Evolutionary conservation across 2,113 vertebrate species (phyloP), one percentile per base, ranked within the genome.

Genomic region (Cyanistes caeruleus): DNA sequence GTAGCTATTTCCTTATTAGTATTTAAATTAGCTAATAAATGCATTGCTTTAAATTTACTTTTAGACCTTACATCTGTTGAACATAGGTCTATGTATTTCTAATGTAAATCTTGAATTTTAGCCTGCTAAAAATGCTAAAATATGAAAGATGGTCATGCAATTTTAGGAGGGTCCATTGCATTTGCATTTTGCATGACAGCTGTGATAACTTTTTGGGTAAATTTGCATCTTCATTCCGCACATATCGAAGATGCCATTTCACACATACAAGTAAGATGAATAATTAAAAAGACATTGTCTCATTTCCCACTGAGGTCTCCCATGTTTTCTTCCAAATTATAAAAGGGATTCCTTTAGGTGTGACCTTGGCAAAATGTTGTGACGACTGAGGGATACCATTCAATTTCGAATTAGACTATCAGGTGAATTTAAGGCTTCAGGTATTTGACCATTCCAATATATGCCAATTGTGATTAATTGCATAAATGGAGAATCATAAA

Each of bases 131-230:
- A 70, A 75, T 83, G 39, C 33, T 80, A 69, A 94, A 44, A 88
- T 92, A 90, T 78, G 92, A 89, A 27, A 78, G n/a, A 94, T 48
- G 27, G 75, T 78, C 33, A 60, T 56, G 30, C 31, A 75, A 14
- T 81, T 91, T 84, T 92, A 87, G 64, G 43, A 90, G 19, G 37
- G 90, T 81, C 64, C 58, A 70, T 16, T 63, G 10, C 19, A 90
- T 84, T 75, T 77, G 19, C 72, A 91, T 75, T 95, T 93, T 80
- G 25, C 59, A 28, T 58, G 37, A 93, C 80, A 96, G 31, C 69
- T 93, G 49, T 68, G 87, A 72, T 51, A 68, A 90, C 27, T 76
- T 77, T 46, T 52, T 13, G 18, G 8, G 43, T 67, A 95, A 85
- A 94, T 93, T 78, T 81, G 13, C 43, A 68, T 80, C 52, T 75